Evolutionary conservation across 1,140 invertebrate genomes (phyloP).

Genomic region (Stenopsyche tienmushanensis): DNA sequence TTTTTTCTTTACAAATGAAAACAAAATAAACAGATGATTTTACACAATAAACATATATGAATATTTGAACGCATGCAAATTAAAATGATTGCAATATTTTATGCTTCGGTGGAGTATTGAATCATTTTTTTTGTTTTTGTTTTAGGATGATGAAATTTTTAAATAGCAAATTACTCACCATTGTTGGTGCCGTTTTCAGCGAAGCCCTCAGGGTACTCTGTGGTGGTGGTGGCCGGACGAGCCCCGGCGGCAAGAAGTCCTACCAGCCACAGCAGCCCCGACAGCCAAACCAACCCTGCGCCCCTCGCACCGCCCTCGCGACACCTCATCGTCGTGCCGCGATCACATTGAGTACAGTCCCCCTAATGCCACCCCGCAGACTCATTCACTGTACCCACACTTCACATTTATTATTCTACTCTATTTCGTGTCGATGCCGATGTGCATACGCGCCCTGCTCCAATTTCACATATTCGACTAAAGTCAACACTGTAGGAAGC

Average conservation of each 20-base stretch:
- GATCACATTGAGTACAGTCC: neutral
- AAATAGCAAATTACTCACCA: slow-evolving; percentile 29
- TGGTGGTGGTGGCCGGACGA: slow-evolving; percentile 33
- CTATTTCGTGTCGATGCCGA: neutral
- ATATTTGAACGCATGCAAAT: too few species aligned
- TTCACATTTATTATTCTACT: neutral
- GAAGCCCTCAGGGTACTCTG: slow-evolving; percentile 37
- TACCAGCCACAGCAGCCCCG: slow-evolving; percentile 18
- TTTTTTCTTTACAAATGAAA: too few species aligned
- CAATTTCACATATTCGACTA: neutral
- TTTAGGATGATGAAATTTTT: too few species aligned
- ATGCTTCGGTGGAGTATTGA: too few species aligned
- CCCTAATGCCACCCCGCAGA: too few species aligned
- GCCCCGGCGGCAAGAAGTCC: slow-evolving; percentile 18
- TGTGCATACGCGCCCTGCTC: too few species aligned
- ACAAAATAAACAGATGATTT: too few species aligned
- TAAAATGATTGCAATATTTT: too few species aligned
- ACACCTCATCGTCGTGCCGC: neutral
- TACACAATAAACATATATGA: too few species aligned
- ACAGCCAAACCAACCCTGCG: slow-evolving; percentile 1
- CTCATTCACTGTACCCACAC: too few species aligned
- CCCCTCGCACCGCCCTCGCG: neutral
- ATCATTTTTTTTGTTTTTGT: too few species aligned
- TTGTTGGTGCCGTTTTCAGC: slow-evolving; percentile 41
- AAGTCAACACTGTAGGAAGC: too few species aligned